These are phyloP conservation scores for Tenthredo notha DNA, from an alignment of 2,888 invertebrate genomes.

Conservation along the genomic window DNA sequence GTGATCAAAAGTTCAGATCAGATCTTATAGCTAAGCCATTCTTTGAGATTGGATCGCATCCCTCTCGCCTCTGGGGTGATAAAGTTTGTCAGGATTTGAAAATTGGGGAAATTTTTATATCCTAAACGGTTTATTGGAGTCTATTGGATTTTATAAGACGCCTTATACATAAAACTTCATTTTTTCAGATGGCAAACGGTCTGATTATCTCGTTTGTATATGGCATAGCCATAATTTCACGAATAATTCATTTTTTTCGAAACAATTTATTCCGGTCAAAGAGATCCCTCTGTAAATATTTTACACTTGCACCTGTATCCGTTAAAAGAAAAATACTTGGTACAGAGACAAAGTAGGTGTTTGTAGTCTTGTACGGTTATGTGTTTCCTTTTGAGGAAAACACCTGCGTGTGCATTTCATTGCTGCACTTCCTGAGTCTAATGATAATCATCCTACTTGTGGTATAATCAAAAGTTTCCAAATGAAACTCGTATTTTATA, in stretches of 20 bases:
- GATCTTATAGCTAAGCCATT: no score
- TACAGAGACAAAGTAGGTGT: not conserved
- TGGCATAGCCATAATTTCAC: not conserved
- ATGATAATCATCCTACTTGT: not conserved
- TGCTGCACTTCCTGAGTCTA: constrained; percentile 11
- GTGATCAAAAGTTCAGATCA: not conserved
- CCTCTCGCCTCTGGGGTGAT: not conserved
- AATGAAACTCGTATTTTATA: not conserved
- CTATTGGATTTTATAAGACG: not conserved
- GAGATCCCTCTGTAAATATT: constrained; percentile 30
- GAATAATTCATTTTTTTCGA: not conserved
- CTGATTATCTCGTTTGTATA: constrained; percentile 1
- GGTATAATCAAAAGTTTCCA: not conserved
- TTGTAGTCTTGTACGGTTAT: constrained; percentile 12
- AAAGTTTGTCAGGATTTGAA: not conserved
- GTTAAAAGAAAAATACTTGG: not conserved
- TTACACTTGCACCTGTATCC: constrained; percentile 6
- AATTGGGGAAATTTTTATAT: not conserved
- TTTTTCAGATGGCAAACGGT: not conserved
- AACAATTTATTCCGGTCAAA: constrained; percentile 25
- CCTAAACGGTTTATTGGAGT: not conserved
- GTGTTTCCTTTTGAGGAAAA: constrained; percentile 12
- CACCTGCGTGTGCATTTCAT: constrained; percentile 7
- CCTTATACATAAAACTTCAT: not conserved
- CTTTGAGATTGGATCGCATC: not conserved